These are phyloP conservation scores for Tethya wilhelma DNA, from an alignment of 37 sponge, comb jelly and placozoan species.

Conservation along the genomic window DNA sequence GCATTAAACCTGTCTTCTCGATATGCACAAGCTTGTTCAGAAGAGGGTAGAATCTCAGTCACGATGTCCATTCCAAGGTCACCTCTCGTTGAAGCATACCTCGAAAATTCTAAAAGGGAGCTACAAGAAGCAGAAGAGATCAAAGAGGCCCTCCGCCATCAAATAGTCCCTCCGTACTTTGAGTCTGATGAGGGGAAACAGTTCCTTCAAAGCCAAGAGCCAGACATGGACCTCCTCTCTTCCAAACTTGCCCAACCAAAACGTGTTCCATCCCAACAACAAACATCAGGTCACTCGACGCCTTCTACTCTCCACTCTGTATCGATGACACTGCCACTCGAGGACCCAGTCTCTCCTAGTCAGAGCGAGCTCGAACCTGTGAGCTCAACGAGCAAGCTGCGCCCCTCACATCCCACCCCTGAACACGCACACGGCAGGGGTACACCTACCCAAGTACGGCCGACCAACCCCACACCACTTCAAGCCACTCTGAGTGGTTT, in stretches of 20 bases:
- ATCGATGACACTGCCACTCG: constrained; percentile 6
- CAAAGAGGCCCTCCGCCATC: constrained; percentile 44
- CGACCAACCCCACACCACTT: constrained; percentile 42
- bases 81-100: no score
- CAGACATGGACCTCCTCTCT: constrained; percentile 44
- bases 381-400: constrained; percentile 14
- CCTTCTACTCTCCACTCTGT: constrained; percentile 33
- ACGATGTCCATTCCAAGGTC: no score
- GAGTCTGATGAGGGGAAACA: constrained; percentile 47
- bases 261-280: neutral
- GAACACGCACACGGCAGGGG: constrained; percentile 23
- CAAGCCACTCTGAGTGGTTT: no score
- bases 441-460: constrained; percentile 49
- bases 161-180: constrained; percentile 75
- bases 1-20: no score
- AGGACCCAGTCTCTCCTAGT: constrained; percentile 23
- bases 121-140: constrained; percentile 44
- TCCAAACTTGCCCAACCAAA: constrained; percentile 32
- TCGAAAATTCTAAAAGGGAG: constrained; percentile 24
- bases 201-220: constrained; percentile 40
- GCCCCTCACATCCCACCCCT: constrained; percentile 62
- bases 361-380: constrained; percentile 25
- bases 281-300: constrained; percentile 15
- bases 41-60: no score
- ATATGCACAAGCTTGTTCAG: no score